phyloP scores from a whole-genome alignment of 2,113 vertebrate genomes.

The Calyptommatus sinebrachiatus region DNA sequence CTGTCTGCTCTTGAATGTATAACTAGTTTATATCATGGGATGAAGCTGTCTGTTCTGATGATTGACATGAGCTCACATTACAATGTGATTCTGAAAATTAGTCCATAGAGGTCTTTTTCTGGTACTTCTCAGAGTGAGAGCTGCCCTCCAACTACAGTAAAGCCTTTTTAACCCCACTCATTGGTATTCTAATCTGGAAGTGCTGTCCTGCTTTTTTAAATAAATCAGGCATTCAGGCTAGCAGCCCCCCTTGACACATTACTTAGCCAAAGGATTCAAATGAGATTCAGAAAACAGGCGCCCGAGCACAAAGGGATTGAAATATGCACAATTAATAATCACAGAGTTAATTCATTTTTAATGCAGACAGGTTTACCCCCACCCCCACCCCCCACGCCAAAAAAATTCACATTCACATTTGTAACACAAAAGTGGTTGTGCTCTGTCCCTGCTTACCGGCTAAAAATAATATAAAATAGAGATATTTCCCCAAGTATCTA shows the following conservation, averaged over 20 bases:
- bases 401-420: constrained; percentile 77
- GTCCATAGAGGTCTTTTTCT: constrained; percentile 98
- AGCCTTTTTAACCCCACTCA: constrained; percentile 99
- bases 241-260: constrained; percentile 95
- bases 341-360: constrained; percentile 98
- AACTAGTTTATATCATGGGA: constrained; percentile 99
- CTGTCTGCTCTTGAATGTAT: constrained; percentile 88
- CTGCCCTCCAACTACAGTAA: constrained; percentile 95
- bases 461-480: constrained; percentile 54
- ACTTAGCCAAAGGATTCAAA: constrained; percentile 95
- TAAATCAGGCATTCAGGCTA: constrained; percentile 94
- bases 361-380: constrained; percentile 77
- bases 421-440: constrained; percentile 71
- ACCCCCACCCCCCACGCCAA: constrained; percentile 25
- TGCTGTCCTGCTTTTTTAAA: constrained; percentile 95
- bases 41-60: constrained; percentile 99
- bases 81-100: constrained; percentile 99
- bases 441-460: constrained; percentile 69
- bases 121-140: constrained; percentile 94
- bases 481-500: constrained; percentile 55
- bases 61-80: constrained; percentile 99
- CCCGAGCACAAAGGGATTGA: constrained; percentile 96
- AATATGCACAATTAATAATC: constrained; percentile 99
- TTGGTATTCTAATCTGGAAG: constrained; percentile 98
- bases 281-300: constrained; percentile 98